These are phyloP conservation scores for Cassiopea xamachana DNA, from an alignment of 30 jellyfish, hydroid and myxozoan species.

Conservation along the genomic window DNA sequence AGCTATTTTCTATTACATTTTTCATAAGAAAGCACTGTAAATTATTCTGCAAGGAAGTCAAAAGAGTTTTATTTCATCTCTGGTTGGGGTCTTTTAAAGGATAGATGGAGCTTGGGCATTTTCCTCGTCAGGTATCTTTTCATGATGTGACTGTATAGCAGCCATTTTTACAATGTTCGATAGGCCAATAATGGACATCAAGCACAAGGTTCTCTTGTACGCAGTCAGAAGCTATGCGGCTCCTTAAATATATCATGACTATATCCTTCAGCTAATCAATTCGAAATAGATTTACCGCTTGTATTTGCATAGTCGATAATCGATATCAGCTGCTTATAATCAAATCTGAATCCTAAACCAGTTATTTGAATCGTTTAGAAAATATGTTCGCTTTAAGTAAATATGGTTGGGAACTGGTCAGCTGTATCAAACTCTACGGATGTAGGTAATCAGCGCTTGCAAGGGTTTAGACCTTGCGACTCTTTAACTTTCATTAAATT, in stretches of 20 bases:
- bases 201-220: not conserved
- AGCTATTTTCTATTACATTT: no score
- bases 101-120: no score
- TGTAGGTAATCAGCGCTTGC: conserved; percentile 62
- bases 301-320: conserved; percentile 63
- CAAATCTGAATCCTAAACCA: conserved; percentile 37
- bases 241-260: not conserved
- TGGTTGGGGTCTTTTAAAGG: no score
- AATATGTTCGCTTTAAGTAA: conserved; percentile 58
- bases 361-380: conserved; percentile 34
- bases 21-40: no score
- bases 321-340: conserved; percentile 71
- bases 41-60: no score
- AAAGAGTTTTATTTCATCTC: no score
- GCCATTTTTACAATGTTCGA: no score
- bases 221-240: not conserved
- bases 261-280: conserved; percentile 46
- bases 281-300: conserved; percentile 27
- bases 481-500: conserved; percentile 40
- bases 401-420: conserved; percentile 68
- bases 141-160: no score
- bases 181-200: no score
- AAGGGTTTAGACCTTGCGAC: conserved; percentile 75
- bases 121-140: no score
- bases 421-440: conserved; percentile 76